phyloP scores from a whole-genome alignment of 37 sponge, comb jelly and placozoan genomes.

The Cladorhizidae sp. region DNA sequence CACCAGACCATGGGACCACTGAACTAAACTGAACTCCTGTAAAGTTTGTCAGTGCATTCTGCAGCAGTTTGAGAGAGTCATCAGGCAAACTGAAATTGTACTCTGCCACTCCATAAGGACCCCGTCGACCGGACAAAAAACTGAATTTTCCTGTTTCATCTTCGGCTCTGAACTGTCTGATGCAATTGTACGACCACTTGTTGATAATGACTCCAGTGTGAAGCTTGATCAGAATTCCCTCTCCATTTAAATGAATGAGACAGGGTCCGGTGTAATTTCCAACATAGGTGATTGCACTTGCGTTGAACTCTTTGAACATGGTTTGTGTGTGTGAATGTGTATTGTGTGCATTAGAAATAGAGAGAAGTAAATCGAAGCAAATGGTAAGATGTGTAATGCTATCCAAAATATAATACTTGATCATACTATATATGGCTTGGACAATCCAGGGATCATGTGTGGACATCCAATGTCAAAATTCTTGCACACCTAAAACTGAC shows the following conservation, averaged over 20 bases:
- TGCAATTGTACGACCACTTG: slow-evolving; percentile 56
- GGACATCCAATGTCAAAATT: too few species aligned
- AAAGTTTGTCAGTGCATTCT: slow-evolving; percentile 32
- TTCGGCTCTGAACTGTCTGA: slow-evolving; percentile 53
- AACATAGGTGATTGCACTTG: slow-evolving; percentile 41
- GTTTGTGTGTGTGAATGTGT: background rate
- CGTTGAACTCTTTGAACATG: slow-evolving; percentile 30
- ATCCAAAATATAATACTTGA: too few species aligned
- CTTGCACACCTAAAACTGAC: too few species aligned
- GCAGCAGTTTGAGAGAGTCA: slow-evolving; percentile 3
- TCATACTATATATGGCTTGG: too few species aligned
- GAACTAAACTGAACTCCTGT: slow-evolving; percentile 44
- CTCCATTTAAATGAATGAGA: slow-evolving; percentile 26
- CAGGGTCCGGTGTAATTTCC: slow-evolving; percentile 43
- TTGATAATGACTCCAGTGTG: slow-evolving; percentile 7
- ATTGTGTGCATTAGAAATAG: too few species aligned
- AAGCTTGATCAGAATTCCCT: slow-evolving; percentile 19
- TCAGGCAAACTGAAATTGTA: slow-evolving; percentile 34
- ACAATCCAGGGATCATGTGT: too few species aligned
- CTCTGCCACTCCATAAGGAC: slow-evolving; percentile 58
- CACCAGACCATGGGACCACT: background rate
- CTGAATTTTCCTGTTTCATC: slow-evolving; percentile 45
- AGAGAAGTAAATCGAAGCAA: too few species aligned
- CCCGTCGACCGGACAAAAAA: slow-evolving; percentile 54
- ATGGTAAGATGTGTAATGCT: too few species aligned